Percentiles rank a stretch among this genome's conserved stretches.
Conservation (phyloP, 2,113 vertebrate species). For the Aspidoscelis tigris region DNA sequence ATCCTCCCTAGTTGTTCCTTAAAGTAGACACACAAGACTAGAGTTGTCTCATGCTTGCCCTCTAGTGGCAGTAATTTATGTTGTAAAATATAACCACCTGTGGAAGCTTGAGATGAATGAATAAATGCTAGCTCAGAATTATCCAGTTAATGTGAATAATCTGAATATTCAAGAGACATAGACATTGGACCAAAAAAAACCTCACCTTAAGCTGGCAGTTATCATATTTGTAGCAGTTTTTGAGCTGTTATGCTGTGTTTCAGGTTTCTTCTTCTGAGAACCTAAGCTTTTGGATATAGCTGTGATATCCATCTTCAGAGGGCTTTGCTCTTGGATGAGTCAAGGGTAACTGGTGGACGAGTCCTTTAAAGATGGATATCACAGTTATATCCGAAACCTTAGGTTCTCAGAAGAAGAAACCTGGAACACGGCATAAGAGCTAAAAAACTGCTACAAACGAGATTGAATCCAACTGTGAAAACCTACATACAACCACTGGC, state of each 20-base stretch:
- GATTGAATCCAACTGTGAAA: too few relatives aligned
- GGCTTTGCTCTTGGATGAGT: too few relatives aligned
- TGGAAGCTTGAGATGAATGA: background rate
- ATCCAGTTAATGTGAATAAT: background rate
- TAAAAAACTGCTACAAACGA: too few relatives aligned
- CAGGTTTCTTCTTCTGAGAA: too few relatives aligned
- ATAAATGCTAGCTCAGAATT: background rate
- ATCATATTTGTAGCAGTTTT: too few relatives aligned
- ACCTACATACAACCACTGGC: too few relatives aligned
- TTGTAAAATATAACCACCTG: background rate
- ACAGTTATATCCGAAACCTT: too few relatives aligned
- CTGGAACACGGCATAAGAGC: too few relatives aligned
- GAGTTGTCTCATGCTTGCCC: background rate
- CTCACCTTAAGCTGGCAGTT: background rate
- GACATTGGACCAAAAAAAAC: background rate
- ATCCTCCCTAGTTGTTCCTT: background rate
- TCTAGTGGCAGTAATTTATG: background rate
- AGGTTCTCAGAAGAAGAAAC: too few relatives aligned
- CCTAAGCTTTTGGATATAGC: background rate
- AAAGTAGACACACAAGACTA: background rate
- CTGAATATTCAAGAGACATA: background rate
- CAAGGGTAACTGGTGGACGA: too few relatives aligned
- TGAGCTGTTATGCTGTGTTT: too few relatives aligned
- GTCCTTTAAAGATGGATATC: too few relatives aligned
- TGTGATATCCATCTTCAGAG: background rate